Evolutionary conservation across 1,140 invertebrate genomes (phyloP).

Genomic region (Neodiprion virginianus): DNA sequence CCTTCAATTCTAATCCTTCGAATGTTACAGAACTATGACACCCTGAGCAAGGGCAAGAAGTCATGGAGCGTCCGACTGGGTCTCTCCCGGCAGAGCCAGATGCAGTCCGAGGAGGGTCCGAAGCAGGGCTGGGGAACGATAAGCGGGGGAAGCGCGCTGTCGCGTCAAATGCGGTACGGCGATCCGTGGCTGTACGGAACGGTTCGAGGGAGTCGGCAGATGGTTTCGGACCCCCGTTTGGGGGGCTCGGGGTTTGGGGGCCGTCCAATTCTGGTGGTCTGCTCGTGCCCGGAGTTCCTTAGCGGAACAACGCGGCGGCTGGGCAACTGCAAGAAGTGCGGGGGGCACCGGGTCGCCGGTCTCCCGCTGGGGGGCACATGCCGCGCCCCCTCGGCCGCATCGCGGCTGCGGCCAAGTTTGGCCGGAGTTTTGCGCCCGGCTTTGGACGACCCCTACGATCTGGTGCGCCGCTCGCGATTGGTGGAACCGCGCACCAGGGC

Average conservation of each 20-base stretch:
- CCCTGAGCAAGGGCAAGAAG: constrained; percentile 57
- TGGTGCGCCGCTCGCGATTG: constrained; percentile 77
- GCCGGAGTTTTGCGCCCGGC: constrained; percentile 53
- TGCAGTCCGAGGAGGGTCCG: constrained; percentile 7
- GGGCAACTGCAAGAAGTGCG: constrained; percentile 79
- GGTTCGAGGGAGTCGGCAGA: constrained; percentile 63
- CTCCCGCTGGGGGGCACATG: constrained; percentile 64
- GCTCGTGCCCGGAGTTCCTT: constrained; percentile 78
- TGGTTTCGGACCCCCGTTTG: constrained; percentile 30
- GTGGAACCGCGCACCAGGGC: constrained; percentile 68
- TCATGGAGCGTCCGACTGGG: constrained; percentile 60
- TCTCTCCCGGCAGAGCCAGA: constrained; percentile 50
- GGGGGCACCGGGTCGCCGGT: constrained; percentile 73
- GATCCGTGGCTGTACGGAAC: constrained; percentile 84
- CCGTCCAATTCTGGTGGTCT: constrained; percentile 73
- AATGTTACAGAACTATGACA: constrained; percentile 53
- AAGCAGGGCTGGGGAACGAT: constrained; percentile 63
- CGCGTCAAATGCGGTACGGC: constrained; percentile 83
- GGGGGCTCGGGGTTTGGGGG: constrained; percentile 33
- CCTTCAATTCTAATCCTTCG: too few species aligned
- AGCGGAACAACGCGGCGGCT: constrained; percentile 78
- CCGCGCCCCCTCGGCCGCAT: constrained; percentile 64
- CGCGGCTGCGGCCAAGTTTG: constrained; percentile 53
- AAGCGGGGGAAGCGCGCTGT: constrained; percentile 66
- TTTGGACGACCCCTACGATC: constrained; percentile 76